Conservation (phyloP, 2,797 vertebrate species). For the Austrolebias charrua region DNA sequence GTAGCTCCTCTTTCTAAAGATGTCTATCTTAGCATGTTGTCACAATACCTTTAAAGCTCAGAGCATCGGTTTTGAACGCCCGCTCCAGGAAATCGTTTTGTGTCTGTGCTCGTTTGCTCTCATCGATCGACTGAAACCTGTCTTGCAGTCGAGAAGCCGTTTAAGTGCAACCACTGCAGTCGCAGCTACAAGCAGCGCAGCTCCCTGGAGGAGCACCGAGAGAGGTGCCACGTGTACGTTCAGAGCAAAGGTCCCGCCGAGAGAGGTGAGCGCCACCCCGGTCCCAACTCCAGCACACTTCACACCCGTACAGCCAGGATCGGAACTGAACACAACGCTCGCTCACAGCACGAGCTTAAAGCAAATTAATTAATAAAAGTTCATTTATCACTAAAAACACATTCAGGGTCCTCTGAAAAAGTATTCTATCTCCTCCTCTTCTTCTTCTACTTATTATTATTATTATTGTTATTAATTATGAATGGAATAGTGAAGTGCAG, state of each 20-base stretch:
- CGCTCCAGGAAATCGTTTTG: constrained; percentile 14
- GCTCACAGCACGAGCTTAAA: too few species aligned
- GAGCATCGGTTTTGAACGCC: constrained; percentile 37
- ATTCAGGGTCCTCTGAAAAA: too few species aligned
- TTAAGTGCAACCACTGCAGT: constrained; percentile 79
- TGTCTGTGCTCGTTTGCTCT: constrained; percentile 9
- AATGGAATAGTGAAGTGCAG: too few species aligned
- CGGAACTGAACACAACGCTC: not conserved
- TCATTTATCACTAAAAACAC: too few species aligned
- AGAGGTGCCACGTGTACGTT: constrained; percentile 90
- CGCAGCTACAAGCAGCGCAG: constrained; percentile 83
- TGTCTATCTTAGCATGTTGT: too few species aligned
- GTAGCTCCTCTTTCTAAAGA: too few species aligned
- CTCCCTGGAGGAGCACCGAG: constrained; percentile 91
- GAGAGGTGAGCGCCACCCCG: constrained; percentile 67
- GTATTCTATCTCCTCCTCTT: too few species aligned
- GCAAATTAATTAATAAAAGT: too few species aligned
- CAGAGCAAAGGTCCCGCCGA: constrained; percentile 80
- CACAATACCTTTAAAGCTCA: constrained; percentile 19
- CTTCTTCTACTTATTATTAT: too few species aligned
- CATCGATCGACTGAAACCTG: constrained; percentile 39
- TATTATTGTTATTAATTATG: too few species aligned
- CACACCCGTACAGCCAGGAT: constrained; percentile 27
- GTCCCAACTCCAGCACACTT: not conserved
- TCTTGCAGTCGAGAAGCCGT: constrained; percentile 78